Percentiles rank a stretch among this genome's conserved stretches.
These are phyloP conservation scores for Luperina nickerlii DNA, from an alignment of 2,888 invertebrate species.

Conservation along the genomic window DNA sequence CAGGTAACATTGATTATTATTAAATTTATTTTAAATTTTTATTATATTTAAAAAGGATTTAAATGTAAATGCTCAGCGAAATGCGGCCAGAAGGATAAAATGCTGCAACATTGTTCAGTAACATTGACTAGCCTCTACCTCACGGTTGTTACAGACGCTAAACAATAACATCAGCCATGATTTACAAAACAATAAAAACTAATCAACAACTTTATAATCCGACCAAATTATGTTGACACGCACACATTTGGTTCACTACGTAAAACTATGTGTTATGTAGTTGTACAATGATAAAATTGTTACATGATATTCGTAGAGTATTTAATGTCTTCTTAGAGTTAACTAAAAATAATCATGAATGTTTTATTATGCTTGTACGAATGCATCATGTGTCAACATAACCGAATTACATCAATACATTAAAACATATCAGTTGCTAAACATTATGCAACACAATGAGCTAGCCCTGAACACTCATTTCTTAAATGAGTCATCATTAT, in stretches of 20 bases:
- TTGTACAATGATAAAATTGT: conserved; percentile 48
- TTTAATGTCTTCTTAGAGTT: conserved; percentile 48
- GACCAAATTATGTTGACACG: conserved; percentile 66
- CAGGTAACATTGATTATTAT: conserved; percentile 69
- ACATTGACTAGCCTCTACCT: conserved; percentile 73
- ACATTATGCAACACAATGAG: conserved; percentile 75
- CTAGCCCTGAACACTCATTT: conserved; percentile 67
- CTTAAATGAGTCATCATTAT: conserved; percentile 65
- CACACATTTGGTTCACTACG: conserved; percentile 63
- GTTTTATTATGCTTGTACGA: conserved; percentile 62
- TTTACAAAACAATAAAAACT: conserved; percentile 80
- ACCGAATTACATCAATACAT: conserved; percentile 63
- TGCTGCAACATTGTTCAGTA: conserved; percentile 73
- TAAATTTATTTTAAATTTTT: conserved; percentile 61
- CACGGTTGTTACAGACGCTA: conserved; percentile 56
- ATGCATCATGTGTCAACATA: conserved; percentile 63
- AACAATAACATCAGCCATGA: conserved; percentile 66
- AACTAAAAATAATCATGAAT: conserved; percentile 54
- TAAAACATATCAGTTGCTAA: conserved; percentile 76
- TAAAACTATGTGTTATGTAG: conserved; percentile 55
- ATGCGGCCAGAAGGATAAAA: conserved; percentile 75
- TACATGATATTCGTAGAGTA: conserved; percentile 47
- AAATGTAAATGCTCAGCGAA: conserved; percentile 81
- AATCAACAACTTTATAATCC: conserved; percentile 80
- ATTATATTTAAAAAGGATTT: conserved; percentile 55